Evolutionary conservation across 2,113 vertebrate species (phyloP).

Genomic region (Callionymus lyra): DNA sequence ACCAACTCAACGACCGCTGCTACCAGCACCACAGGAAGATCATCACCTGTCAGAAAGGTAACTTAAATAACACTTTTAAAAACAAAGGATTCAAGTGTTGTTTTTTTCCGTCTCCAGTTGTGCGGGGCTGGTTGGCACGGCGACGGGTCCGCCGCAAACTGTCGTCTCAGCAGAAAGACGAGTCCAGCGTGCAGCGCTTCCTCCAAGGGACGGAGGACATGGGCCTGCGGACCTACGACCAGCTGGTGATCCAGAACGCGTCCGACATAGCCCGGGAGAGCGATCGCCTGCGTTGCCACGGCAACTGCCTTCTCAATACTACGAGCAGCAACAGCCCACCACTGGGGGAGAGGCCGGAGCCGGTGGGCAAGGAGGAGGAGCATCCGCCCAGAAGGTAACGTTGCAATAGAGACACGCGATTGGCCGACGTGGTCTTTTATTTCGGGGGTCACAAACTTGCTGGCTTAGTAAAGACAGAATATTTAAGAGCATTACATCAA

Average conservation of each 20-base stretch:
- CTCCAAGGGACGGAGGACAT: constrained; percentile 81
- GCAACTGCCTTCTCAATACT: constrained; percentile 29
- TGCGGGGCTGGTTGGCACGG: constrained; percentile 84
- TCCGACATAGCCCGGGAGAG: constrained; percentile 85
- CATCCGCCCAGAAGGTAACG: constrained; percentile 70
- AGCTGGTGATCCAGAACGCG: constrained; percentile 88
- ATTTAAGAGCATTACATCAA: no score
- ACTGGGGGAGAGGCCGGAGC: constrained; percentile 70
- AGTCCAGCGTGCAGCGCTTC: constrained; percentile 72
- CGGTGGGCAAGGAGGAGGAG: constrained; percentile 72
- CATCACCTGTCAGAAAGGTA: constrained; percentile 93
- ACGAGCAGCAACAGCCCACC: constrained; percentile 45
- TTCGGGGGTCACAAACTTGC: no score
- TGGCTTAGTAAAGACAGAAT: no score
- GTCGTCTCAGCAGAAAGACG: constrained; percentile 68
- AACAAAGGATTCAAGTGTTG: neutral
- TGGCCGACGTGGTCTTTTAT: no score
- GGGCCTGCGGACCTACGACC: constrained; percentile 79
- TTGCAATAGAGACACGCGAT: neutral
- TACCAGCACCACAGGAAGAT: constrained; percentile 83
- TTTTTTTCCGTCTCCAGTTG: constrained; percentile 55
- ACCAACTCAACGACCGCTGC: constrained; percentile 85
- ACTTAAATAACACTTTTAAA: constrained; percentile 2
- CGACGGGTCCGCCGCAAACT: constrained; percentile 65
- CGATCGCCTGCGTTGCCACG: constrained; percentile 74